phyloP scores from a whole-genome alignment of 2,113 vertebrate genomes.

The Lichenostomus cassidix region DNA sequence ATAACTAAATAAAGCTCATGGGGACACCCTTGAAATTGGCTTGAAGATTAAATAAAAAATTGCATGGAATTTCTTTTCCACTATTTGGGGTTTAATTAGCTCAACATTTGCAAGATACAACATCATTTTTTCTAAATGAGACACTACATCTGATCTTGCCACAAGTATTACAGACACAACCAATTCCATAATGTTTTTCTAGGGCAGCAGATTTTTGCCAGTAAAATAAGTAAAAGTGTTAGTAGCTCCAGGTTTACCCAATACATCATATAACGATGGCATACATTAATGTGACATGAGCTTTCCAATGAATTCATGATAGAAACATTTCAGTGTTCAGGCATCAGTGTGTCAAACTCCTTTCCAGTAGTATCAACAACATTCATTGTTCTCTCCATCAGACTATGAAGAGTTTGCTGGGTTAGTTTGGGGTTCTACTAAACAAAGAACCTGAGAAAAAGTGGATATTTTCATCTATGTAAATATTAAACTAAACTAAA shows the following conservation, averaged over 20 bases:
- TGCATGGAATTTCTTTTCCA: background rate
- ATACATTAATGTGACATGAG: background rate
- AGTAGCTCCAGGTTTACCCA: background rate
- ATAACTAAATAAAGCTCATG: background rate
- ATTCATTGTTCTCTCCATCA: background rate
- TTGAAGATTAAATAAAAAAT: background rate
- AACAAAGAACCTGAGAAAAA: background rate
- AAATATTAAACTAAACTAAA: conserved; percentile 9
- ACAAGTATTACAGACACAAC: background rate
- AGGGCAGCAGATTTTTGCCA: background rate
- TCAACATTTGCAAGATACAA: background rate
- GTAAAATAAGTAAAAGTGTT: background rate
- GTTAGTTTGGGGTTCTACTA: background rate
- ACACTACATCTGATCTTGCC: background rate
- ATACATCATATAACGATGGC: background rate
- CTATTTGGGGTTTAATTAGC: background rate
- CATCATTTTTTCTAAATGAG: background rate
- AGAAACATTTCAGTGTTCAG: background rate
- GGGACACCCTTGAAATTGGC: background rate
- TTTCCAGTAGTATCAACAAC: background rate
- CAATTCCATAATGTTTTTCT: background rate
- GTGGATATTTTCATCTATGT: background rate
- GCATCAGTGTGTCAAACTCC: background rate
- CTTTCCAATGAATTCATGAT: background rate
- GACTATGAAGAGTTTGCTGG: background rate